Conservation (phyloP, 2,888 invertebrate genomes). For the Nemurella pictetii region DNA sequence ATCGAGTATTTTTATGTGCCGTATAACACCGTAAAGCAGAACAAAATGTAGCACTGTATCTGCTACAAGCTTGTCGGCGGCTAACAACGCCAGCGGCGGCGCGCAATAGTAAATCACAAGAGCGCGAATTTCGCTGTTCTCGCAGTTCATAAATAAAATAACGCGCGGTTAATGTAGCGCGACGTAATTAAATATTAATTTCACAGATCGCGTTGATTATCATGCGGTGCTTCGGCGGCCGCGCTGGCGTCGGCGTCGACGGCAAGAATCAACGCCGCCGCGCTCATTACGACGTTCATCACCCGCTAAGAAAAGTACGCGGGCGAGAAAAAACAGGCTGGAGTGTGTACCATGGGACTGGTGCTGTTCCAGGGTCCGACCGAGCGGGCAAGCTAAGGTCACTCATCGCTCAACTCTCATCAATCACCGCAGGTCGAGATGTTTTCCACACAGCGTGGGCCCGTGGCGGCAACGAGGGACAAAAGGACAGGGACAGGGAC, state of each 20-base stretch:
- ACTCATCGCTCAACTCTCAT: background rate
- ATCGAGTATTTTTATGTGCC: background rate
- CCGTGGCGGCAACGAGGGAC: background rate
- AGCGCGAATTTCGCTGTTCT: background rate
- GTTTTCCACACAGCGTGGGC: background rate
- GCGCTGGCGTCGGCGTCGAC: background rate
- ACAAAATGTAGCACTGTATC: background rate
- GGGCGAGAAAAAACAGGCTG: background rate
- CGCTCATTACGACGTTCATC: background rate
- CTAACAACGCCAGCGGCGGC: background rate
- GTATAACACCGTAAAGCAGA: background rate
- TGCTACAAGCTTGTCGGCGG: no score
- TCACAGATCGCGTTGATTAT: slow-evolving; percentile 4
- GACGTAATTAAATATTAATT: background rate
- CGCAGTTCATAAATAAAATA: slow-evolving; percentile 5
- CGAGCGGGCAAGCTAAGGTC: background rate
- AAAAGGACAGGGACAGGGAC: no score
- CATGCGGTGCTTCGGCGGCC: background rate
- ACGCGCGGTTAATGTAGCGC: slow-evolving; percentile 6
- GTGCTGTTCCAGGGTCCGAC: no score
- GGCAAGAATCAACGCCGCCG: background rate
- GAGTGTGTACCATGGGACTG: no score
- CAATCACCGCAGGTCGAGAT: no score
- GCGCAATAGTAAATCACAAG: background rate
- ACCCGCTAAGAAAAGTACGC: background rate